These are phyloP conservation scores for Tyrophagus putrescentiae DNA, from an alignment of 1,140 invertebrate species.

Conservation along the genomic window DNA sequence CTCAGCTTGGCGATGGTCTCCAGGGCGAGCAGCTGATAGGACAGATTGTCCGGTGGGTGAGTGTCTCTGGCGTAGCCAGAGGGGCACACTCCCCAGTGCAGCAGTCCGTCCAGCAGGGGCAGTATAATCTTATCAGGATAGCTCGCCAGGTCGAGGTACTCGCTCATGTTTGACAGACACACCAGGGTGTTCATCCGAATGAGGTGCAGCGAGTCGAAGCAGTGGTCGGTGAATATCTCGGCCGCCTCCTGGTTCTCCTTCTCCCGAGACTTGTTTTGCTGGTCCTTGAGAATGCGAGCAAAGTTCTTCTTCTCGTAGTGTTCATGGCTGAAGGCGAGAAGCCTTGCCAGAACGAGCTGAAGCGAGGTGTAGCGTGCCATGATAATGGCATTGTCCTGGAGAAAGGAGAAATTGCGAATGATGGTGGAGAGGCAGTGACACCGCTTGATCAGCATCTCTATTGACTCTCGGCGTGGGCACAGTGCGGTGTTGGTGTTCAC, in stretches of 20 bases:
- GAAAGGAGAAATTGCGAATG: conserved; percentile 85
- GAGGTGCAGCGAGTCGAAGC: conserved; percentile 83
- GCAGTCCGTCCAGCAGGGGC: conserved; percentile 74
- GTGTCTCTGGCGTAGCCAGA: conserved; percentile 86
- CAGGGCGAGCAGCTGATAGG: conserved; percentile 76
- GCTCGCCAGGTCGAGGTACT: conserved; percentile 64
- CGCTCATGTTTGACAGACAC: conserved; percentile 78
- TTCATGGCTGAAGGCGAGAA: conserved; percentile 71
- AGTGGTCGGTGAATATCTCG: conserved; percentile 47
- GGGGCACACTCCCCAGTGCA: conserved; percentile 90
- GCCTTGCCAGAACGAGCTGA: conserved; percentile 70
- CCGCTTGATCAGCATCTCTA: conserved; percentile 66
- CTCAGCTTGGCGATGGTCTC: conserved; percentile 96
- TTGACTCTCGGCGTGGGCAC: conserved; percentile 62
- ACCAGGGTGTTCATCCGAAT: conserved; percentile 86
- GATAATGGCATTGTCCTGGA: conserved; percentile 85
- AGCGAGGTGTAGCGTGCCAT: conserved; percentile 77
- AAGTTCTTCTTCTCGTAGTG: conserved; percentile 36
- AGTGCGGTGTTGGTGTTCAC: conserved; percentile 68
- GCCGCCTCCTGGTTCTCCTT: conserved; percentile 25
- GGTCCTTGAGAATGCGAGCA: neutral
- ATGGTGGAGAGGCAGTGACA: conserved; percentile 80
- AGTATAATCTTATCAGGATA: conserved; percentile 81
- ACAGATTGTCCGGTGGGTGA: conserved; percentile 57
- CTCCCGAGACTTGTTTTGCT: neutral